Evolutionary conservation across 2,888 invertebrate species (phyloP), one percentile per base, ranked within the genome.

Genomic region (Coremacera marginata): DNA sequence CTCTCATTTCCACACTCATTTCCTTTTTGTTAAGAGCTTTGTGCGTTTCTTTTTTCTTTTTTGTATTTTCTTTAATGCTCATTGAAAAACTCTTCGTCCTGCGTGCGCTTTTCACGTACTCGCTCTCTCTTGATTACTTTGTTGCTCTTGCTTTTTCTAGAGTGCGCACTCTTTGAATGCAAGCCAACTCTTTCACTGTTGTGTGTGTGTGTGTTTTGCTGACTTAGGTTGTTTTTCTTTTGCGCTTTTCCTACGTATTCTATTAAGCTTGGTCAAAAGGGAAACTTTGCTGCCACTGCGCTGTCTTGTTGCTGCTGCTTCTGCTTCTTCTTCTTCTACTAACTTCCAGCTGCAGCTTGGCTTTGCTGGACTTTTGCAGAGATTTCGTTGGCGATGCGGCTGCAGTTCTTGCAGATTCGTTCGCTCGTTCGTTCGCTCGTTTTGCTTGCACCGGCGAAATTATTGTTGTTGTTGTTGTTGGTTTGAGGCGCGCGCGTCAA

Each of bases 381-480:
- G 87, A 87, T 87, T 87, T 88, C 86, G 84, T 84, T 86, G 84
- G 88, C 87, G 88, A 88, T 88, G 88, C 88, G 87, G 85, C 88
- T 87, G 87, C 87, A 87, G 87, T 87, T 87, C 88, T 87, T 87
- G 88, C 87, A 87, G 87, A 88, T 84, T 88, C 87, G 86, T 88
- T 87, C 88, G 87, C 85, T 87, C 87, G 87, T 87, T 86, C 88
- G 87, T 87, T 88, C 84, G 82, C 80, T 80, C 65, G 65, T 67
- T 44, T 37, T 51, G 87, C 87, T 84, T 85, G 87, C 86, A 85
- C 84, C 85, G 86, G 84, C 84, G 82, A 82, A 81, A 79, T 65
- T 70, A 70, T 76, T 74, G 65, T 62, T 73, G 63, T 73, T 73
- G 73, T 73, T 73, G 73, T 74, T 74, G 65, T 52, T 63, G 63